These are phyloP conservation scores for Drosophila dunni DNA, from an alignment of 1,140 invertebrate genomes.

Conservation along the genomic window DNA sequence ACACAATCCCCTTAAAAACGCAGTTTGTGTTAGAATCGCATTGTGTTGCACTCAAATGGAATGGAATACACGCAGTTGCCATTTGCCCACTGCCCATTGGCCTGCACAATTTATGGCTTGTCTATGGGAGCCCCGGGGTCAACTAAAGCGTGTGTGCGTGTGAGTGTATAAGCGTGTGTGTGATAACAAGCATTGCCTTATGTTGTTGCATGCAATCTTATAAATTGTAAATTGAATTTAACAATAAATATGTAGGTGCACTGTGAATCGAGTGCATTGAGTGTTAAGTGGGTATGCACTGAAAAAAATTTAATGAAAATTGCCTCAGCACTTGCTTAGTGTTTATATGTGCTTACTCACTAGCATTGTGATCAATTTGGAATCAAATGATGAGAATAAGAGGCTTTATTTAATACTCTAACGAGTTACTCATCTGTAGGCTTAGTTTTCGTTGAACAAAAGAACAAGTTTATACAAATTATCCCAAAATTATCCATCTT, in stretches of 20 bases:
- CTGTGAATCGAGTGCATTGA: constrained; percentile 3
- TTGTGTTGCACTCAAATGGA: constrained; percentile 68
- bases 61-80: constrained; percentile 74
- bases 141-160: constrained; percentile 10
- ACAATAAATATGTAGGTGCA: constrained; percentile 68
- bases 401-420: too few species aligned
- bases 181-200: constrained; percentile 59
- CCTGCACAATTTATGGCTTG: constrained; percentile 71
- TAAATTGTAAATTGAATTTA: constrained; percentile 83
- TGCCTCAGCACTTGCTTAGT: too few species aligned
- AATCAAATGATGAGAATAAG: too few species aligned
- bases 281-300: constrained; percentile 11
- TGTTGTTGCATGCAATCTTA: constrained; percentile 68
- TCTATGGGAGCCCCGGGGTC: constrained; percentile 27
- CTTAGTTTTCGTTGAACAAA: too few species aligned
- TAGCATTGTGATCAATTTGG: too few species aligned
- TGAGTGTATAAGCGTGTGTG: constrained; percentile 17
- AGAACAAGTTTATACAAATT: too few species aligned
- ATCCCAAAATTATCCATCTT: too few species aligned
- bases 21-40: constrained; percentile 30
- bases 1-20: background rate
- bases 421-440: too few species aligned
- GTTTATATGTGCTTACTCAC: too few species aligned
- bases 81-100: constrained; percentile 46
- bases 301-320: background rate